Conservation (phyloP, 2,888 invertebrate genomes). For the Caenorhabditis afra region DNA sequence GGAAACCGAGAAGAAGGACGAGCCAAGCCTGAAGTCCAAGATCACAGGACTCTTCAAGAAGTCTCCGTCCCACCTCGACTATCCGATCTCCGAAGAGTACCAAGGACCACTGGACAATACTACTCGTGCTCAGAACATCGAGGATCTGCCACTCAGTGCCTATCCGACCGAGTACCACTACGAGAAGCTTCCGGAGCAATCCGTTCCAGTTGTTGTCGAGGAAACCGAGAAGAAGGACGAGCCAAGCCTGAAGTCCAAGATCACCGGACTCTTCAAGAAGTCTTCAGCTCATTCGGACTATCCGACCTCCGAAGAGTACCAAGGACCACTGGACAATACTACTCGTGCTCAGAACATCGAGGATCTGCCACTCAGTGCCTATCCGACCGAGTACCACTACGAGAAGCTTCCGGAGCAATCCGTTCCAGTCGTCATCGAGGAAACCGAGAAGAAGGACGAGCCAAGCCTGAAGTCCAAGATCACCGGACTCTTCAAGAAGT, state of each 20-base stretch:
- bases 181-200: conserved; percentile 55
- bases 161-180: conserved; percentile 60
- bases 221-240: conserved; percentile 50
- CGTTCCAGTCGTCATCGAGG: conserved; percentile 22
- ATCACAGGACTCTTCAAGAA: conserved; percentile 41
- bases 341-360: conserved; percentile 20
- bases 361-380: conserved; percentile 36
- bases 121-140: conserved; percentile 23
- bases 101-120: conserved; percentile 31
- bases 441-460: conserved; percentile 34
- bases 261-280: conserved; percentile 53
- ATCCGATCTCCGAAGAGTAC: conserved; percentile 29
- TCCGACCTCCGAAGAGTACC: conserved; percentile 29
- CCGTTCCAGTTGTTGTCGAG: conserved; percentile 42
- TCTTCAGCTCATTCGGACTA: conserved; percentile 30
- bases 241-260: conserved; percentile 33
- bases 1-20: conserved; percentile 34
- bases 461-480: conserved; percentile 48
- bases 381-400: conserved; percentile 25
- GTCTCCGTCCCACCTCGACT: conserved; percentile 33
- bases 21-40: conserved; percentile 39
- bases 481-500: conserved; percentile 62
- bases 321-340: conserved; percentile 32
- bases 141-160: conserved; percentile 23
- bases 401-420: conserved; percentile 23